Percentiles rank a stretch among this genome's conserved stretches.
Evolutionary conservation across 2,113 vertebrate species (phyloP).

Genomic region (Brienomyrus longianalis): DNA sequence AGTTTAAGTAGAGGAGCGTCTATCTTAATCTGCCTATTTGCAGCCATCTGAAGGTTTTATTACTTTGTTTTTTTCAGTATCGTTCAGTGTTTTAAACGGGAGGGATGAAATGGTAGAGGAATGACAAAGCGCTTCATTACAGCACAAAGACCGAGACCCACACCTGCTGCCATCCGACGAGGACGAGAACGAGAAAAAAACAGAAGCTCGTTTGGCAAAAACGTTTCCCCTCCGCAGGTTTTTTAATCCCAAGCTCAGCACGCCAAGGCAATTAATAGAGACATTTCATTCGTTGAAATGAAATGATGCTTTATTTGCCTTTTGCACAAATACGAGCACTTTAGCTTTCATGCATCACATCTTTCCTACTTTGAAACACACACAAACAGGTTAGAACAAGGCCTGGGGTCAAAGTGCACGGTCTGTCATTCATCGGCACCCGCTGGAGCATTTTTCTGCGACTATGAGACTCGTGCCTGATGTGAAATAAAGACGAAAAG

Average conservation of each 20-base stretch:
- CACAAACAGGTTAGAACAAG: background rate
- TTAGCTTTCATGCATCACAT: background rate
- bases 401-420: background rate
- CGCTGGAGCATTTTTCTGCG: background rate
- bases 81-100: background rate
- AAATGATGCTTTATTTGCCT: background rate
- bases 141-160: background rate
- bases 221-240: background rate
- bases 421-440: background rate
- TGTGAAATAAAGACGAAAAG: background rate
- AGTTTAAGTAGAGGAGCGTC: too few species aligned
- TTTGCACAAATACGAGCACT: background rate
- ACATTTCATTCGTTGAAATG: background rate
- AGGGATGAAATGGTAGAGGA: background rate
- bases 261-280: background rate
- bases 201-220: background rate
- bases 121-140: background rate
- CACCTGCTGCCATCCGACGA: background rate
- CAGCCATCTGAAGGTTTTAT: background rate
- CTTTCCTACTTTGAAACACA: background rate
- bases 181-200: background rate
- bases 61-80: background rate
- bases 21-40: background rate
- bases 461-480: background rate
- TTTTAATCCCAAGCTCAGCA: background rate